Conservation (phyloP, 2,888 invertebrate species). For the Ophonus ardosiacus region DNA sequence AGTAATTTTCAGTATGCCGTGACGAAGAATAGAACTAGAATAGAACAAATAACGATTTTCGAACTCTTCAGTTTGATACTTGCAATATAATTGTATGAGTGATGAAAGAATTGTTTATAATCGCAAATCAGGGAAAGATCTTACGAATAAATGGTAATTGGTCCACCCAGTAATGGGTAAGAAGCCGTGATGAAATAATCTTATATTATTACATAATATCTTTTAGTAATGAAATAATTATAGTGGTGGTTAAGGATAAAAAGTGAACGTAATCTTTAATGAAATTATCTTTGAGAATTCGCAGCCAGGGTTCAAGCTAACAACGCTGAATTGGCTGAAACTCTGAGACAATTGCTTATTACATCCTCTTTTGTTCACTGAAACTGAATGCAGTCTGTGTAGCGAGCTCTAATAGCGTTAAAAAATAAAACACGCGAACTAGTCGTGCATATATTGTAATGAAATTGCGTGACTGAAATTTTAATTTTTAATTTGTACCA, state of each 20-base stretch:
- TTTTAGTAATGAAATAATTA: not conserved
- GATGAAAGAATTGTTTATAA: too few species aligned
- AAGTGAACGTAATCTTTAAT: not conserved
- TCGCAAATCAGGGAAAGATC: too few species aligned
- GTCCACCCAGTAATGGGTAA: too few species aligned
- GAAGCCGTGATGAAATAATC: too few species aligned
- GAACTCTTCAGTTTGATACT: too few species aligned
- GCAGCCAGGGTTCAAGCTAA: not conserved
- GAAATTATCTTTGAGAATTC: not conserved
- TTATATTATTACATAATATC: not conserved
- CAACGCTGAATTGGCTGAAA: constrained; percentile 27
- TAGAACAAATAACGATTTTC: too few species aligned
- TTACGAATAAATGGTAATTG: too few species aligned
- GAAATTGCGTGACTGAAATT: constrained; percentile 57
- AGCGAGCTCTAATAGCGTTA: constrained; percentile 50
- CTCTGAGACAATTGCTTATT: constrained; percentile 55
- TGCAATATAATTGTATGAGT: too few species aligned
- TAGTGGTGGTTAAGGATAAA: not conserved
- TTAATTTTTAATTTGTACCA: constrained; percentile 56
- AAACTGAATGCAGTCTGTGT: constrained; percentile 39
- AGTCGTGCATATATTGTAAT: constrained; percentile 56
- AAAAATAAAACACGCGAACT: constrained; percentile 53
- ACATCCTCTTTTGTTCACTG: constrained; percentile 49
- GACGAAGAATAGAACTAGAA: too few species aligned
- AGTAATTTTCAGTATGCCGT: too few species aligned